Base-by-base conservation (phyloP, 2,797 vertebrate species). In the Botia kubotai region DNA sequence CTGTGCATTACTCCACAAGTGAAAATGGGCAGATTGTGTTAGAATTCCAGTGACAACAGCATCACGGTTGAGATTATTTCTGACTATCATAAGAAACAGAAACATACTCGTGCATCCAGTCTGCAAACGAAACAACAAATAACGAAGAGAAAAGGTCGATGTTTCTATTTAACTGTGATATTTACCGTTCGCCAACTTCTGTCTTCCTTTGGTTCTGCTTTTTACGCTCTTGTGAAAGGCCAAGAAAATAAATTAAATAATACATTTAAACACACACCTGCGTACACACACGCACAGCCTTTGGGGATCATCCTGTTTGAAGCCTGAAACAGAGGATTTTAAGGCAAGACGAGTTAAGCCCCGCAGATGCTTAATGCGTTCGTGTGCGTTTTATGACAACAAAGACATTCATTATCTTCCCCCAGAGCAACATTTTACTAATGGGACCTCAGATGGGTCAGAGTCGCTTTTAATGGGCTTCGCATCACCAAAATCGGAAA, bases 381-480 rank as follows among this genome's bases (percentile, higher is more conserved):
- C 33, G 13, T 19, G 21, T 70, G 23, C 53, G 48, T 78, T 66
- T 66, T 78, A 50, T 62, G 76, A 78, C 67, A 62, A 78, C 75
- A 69, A 69, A 29, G 53, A 36, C 5, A 21, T 78, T 78, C 67
- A 71, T 71, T 70, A 52, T 4, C 55, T 71, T 78, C 55, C 67
- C 76, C 70, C 55, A 78, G 76, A 71, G 55, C 43, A 33, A 33
- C 43, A 33, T 71, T 55, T 70, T 71, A 29, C 76, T 78, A 78
- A 78, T 78, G 67, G 57, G 39, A 78, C 67, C 55, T 60, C 46
- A 17, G 33, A 63, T 33, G 60, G 60, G 67, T 78, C 76, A 75
- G n/a, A 75, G 23, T 70, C 53, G 39, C 29, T 71, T 71, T 78
- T 62, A 78, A 71, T 78, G 76, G 26, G 69, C 19, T 78, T 78